A percentile compares a stretch with the other conserved stretches of the same genome.
Conservation (phyloP, 1,140 invertebrate species). For the Idris sp. region DNA sequence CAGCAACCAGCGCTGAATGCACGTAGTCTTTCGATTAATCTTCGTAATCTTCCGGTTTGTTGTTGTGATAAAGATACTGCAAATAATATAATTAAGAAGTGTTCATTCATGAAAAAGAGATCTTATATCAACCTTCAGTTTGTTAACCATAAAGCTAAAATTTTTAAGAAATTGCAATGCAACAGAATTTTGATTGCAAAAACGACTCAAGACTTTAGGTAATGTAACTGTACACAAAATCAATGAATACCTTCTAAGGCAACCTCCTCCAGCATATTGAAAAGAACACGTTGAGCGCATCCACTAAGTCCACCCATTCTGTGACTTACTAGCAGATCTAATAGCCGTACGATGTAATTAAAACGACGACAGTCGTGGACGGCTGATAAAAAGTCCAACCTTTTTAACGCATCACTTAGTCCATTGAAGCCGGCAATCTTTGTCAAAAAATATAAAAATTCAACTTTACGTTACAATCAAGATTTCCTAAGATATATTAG, state of each 20-base stretch:
- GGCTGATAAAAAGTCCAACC: constrained; percentile 95
- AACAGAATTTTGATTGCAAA: too few species aligned
- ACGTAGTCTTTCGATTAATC: constrained; percentile 86
- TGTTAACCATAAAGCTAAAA: too few species aligned
- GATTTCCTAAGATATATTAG: neutral
- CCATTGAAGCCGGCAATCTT: constrained; percentile 97
- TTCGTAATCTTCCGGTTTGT: constrained; percentile 89
- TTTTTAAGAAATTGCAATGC: too few species aligned
- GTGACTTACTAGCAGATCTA: constrained; percentile 90
- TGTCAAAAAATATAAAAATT: constrained; percentile 44
- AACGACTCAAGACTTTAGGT: too few species aligned
- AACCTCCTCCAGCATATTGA: constrained; percentile 96
- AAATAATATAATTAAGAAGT: constrained; percentile 27
- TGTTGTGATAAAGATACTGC: constrained; percentile 91
- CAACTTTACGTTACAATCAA: neutral
- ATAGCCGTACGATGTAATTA: constrained; percentile 96
- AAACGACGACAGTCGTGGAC: constrained; percentile 95
- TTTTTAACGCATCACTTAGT: constrained; percentile 94
- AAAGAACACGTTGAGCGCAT: constrained; percentile 93
- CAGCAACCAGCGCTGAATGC: constrained; percentile 84
- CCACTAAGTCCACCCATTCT: constrained; percentile 87
- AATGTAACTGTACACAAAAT: too few species aligned
- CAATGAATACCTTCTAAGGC: constrained; percentile 88
- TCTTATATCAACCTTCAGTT: too few species aligned
- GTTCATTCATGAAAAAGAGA: too few species aligned